phyloP scores from a whole-genome alignment of 1,140 invertebrate genomes.

The Eupristina koningsbergeri region DNA sequence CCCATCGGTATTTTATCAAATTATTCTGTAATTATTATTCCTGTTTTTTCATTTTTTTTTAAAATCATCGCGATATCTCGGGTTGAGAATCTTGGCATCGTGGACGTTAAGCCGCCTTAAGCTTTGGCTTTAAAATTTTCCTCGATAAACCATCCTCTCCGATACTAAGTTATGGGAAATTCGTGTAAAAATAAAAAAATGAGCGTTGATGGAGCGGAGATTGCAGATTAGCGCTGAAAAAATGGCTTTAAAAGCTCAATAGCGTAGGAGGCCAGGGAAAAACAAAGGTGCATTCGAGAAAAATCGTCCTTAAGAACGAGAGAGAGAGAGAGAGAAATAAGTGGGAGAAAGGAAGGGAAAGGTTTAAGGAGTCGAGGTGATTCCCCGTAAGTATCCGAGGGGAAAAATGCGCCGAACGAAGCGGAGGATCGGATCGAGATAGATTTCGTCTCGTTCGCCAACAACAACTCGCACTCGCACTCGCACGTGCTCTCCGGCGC shows the following conservation, averaged over 20 bases:
- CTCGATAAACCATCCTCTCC: not conserved
- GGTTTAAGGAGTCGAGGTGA: not conserved
- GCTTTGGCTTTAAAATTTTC: too few relatives aligned
- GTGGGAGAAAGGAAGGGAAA: not conserved
- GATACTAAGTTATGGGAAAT: too few relatives aligned
- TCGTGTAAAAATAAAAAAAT: too few relatives aligned
- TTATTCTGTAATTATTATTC: not conserved
- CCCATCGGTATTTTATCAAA: not conserved
- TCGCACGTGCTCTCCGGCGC: not conserved
- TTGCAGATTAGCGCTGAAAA: too few relatives aligned
- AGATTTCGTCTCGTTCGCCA: not conserved
- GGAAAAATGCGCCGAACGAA: too few relatives aligned
- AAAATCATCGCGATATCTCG: too few relatives aligned
- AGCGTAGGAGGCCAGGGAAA: not conserved
- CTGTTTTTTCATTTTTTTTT: not conserved
- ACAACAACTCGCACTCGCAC: not conserved
- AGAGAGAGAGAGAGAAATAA: not conserved
- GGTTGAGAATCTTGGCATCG: too few relatives aligned
- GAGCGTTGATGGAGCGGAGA: too few relatives aligned
- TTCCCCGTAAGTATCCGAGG: not conserved
- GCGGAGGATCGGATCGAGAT: slow-evolving; percentile 14
- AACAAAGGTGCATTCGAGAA: too few relatives aligned
- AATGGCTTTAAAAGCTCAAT: not conserved
- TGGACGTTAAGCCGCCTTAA: too few relatives aligned
- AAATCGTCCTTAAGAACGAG: not conserved